These are phyloP conservation scores for Athetis lepigone DNA, from an alignment of 2,888 invertebrate genomes.

Conservation along the genomic window DNA sequence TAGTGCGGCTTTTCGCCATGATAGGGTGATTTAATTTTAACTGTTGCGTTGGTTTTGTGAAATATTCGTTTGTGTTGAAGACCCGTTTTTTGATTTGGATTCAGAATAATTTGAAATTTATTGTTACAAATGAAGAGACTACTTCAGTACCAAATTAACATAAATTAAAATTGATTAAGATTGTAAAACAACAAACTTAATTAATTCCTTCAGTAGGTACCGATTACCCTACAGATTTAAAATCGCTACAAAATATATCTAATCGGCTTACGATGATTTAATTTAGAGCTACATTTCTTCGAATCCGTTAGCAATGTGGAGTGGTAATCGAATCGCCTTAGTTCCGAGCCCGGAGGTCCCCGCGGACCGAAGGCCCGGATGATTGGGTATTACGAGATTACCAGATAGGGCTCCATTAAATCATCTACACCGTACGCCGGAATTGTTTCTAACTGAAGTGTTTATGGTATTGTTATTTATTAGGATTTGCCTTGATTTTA, in stretches of 20 bases:
- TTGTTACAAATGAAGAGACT: too few relatives aligned
- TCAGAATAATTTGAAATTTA: too few relatives aligned
- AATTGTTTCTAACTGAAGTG: constrained; percentile 55
- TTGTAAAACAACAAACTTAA: constrained; percentile 2
- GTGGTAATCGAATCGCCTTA: constrained; percentile 71
- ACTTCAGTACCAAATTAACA: too few relatives aligned
- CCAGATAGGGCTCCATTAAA: constrained; percentile 77
- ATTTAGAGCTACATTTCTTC: constrained; percentile 62
- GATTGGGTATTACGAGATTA: constrained; percentile 89
- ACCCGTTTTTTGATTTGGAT: not conserved
- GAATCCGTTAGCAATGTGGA: constrained; percentile 64
- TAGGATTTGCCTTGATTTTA: constrained; percentile 17
- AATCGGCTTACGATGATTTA: constrained; percentile 61
- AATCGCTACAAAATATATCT: constrained; percentile 26
- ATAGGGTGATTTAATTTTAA: constrained; percentile 60
- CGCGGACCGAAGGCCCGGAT: constrained; percentile 70
- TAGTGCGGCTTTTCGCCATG: constrained; percentile 50
- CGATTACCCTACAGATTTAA: not conserved
- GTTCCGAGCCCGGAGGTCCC: constrained; percentile 69
- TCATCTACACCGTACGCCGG: constrained; percentile 70
- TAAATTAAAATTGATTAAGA: not conserved
- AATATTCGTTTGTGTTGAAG: not conserved
- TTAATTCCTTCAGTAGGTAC: not conserved
- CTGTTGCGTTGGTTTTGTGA: constrained; percentile 10
- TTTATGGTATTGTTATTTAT: constrained; percentile 53